Percentiles rank a stretch among this genome's conserved stretches.
Conservation (phyloP, 1,140 invertebrate genomes). For the Zelostemma sp. region DNA sequence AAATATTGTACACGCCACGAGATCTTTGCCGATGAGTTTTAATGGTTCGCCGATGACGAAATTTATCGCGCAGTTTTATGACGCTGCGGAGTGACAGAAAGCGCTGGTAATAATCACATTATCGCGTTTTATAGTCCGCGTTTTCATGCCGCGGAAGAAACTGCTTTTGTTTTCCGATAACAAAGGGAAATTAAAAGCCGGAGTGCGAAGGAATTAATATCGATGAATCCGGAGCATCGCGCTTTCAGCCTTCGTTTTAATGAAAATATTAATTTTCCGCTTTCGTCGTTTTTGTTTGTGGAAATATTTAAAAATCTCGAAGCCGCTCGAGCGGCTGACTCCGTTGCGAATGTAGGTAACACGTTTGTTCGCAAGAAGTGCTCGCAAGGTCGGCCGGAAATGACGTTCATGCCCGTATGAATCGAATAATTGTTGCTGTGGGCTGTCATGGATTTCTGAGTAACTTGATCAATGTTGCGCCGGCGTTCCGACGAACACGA, state of each 20-base stretch:
- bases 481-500: background rate
- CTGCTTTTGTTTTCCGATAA: background rate
- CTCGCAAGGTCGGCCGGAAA: conserved; percentile 21
- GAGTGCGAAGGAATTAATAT: no score
- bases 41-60: conserved; percentile 23
- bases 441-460: conserved; percentile 5
- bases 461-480: background rate
- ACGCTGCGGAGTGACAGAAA: conserved; percentile 13
- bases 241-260: no score
- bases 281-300: no score
- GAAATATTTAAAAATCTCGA: no score
- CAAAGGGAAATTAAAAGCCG: background rate
- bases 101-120: conserved; percentile 16
- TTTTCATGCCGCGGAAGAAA: conserved; percentile 24
- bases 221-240: no score
- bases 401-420: conserved; percentile 34
- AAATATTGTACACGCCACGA: conserved; percentile 24
- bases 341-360: conserved; percentile 12
- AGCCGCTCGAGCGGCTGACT: conserved; percentile 19
- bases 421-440: conserved; percentile 20
- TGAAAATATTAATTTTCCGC: no score
- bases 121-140: conserved; percentile 26
- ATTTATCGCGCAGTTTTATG: conserved; percentile 30
- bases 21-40: conserved; percentile 32
- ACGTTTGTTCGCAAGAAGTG: conserved; percentile 28